Evolutionary conservation across 2,797 vertebrate genomes (phyloP).

Genomic region (Pyrocephalus nanus): DNA sequence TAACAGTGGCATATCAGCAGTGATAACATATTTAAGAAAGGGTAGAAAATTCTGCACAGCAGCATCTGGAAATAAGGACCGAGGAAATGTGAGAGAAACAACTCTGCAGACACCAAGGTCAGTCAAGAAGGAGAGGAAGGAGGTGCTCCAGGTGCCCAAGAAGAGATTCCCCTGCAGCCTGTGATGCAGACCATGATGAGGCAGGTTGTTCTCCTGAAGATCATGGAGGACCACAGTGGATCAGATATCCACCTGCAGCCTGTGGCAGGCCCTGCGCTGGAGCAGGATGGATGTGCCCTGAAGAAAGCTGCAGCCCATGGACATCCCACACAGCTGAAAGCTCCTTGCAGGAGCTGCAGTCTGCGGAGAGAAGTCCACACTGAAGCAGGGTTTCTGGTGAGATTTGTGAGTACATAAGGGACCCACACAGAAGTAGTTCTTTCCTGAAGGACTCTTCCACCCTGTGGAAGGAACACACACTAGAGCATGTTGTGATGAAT

Average conservation of each 20-base stretch:
- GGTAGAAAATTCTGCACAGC: neutral
- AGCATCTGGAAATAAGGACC: neutral
- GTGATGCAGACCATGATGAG: accelerated
- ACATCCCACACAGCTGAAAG: neutral
- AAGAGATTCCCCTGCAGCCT: neutral
- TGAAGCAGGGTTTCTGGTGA: accelerated
- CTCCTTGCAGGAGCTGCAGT: neutral
- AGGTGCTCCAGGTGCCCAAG: accelerated
- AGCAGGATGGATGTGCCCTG: neutral
- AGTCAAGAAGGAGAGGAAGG: neutral
- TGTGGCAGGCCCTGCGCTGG: accelerated
- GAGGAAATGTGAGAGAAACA: neutral
- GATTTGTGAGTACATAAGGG: neutral
- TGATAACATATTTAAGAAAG: neutral
- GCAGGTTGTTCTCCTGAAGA: neutral
- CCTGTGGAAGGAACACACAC: neutral
- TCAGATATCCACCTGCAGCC: neutral
- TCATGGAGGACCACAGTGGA: neutral
- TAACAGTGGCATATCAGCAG: neutral
- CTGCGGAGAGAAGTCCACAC: neutral
- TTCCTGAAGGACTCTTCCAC: neutral
- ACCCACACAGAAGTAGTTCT: neutral
- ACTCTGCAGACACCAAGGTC: no score
- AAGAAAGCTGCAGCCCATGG: neutral
- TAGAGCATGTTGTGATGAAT: neutral